Evolutionary conservation across 2,797 vertebrate species (phyloP).

Genomic region (Oophaga sylvatica): DNA sequence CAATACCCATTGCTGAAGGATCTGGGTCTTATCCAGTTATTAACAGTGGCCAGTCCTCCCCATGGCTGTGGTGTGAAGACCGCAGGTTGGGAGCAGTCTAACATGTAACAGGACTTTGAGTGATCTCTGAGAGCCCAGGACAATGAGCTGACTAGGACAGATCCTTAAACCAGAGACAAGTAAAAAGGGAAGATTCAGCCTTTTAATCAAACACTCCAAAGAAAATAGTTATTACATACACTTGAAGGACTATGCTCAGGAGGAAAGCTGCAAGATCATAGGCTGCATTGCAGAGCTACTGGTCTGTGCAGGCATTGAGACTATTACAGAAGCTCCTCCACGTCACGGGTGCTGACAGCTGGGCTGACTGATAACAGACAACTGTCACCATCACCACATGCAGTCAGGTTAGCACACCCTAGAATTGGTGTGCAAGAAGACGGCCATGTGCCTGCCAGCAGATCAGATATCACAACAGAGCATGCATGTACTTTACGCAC

Average conservation of each 20-base stretch:
- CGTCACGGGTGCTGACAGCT: slow-evolving; percentile 35
- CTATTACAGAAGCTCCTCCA: slow-evolving; percentile 44
- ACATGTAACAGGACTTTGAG: background rate
- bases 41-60: background rate
- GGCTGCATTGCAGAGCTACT: background rate
- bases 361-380: slow-evolving; percentile 1
- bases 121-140: background rate
- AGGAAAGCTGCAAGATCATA: background rate
- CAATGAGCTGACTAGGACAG: background rate
- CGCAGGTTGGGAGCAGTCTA: background rate
- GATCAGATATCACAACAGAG: slow-evolving; percentile 14
- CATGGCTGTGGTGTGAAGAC: background rate
- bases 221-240: background rate
- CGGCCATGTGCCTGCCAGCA: background rate
- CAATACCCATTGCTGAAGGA: too few species aligned
- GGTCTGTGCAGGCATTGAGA: slow-evolving; percentile 8
- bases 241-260: background rate
- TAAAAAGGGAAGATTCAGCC: too few species aligned
- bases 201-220: background rate
- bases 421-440: too few species aligned
- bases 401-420: background rate
- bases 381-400: background rate
- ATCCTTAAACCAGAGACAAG: background rate
- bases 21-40: too few species aligned
- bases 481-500: background rate